phyloP scores from a whole-genome alignment of 2,797 vertebrate species.

The Falco cherrug region DNA sequence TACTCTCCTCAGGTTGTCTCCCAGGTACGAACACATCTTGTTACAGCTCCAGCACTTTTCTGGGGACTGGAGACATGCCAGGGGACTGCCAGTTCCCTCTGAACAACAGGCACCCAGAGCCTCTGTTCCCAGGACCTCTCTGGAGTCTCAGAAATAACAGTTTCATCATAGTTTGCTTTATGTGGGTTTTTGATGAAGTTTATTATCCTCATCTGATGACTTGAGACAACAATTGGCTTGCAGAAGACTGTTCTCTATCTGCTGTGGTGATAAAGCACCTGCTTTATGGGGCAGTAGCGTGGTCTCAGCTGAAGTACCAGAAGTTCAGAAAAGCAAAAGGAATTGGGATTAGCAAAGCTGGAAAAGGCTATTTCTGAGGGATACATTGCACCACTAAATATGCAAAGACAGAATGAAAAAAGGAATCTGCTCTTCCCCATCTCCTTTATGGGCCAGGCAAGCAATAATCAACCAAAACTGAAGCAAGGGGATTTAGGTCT shows the following conservation, averaged over 20 bases:
- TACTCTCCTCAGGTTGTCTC: neutral
- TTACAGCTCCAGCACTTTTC: neutral
- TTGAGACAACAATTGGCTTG: neutral
- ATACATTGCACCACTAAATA: fast-evolving
- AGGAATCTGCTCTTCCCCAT: neutral
- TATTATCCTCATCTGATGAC: neutral
- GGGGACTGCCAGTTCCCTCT: neutral
- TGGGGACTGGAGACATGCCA: neutral
- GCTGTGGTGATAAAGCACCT: neutral
- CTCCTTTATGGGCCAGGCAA: neutral
- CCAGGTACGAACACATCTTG: neutral
- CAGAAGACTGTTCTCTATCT: neutral
- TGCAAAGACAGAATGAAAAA: fast-evolving
- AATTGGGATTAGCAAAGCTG: fast-evolving
- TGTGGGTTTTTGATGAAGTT: neutral
- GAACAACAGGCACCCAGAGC: fast-evolving
- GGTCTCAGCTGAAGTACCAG: neutral
- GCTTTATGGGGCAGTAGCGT: fast-evolving
- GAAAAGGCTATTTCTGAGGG: fast-evolving
- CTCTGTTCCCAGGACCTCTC: neutral
- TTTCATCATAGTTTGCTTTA: neutral
- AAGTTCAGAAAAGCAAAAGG: neutral
- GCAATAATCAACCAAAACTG: fast-evolving
- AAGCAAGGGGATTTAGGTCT: neutral
- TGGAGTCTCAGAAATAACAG: neutral